phyloP scores from a whole-genome alignment of 2,888 invertebrate genomes.

The Trachelus tabidus region DNA sequence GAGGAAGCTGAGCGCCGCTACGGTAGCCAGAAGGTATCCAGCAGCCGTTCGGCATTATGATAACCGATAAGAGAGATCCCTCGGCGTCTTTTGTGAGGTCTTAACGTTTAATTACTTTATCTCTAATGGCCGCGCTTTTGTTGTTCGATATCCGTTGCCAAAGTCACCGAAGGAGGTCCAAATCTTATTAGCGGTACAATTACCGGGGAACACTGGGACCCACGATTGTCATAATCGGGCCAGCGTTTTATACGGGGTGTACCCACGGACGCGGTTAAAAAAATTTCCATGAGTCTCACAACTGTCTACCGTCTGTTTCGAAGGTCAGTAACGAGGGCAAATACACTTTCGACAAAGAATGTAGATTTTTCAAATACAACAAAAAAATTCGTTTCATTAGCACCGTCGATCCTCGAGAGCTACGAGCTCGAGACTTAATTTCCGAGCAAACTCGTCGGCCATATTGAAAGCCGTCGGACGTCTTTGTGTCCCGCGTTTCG shows the following conservation, averaged over 20 bases:
- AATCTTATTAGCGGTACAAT: slow-evolving; percentile 27
- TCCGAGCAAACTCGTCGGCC: neutral
- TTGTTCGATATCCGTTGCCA: slow-evolving; percentile 5
- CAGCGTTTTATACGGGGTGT: neutral
- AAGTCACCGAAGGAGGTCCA: slow-evolving; percentile 18
- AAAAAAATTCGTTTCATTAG: neutral
- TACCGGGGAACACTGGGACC: neutral
- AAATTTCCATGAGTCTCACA: neutral
- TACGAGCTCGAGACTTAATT: neutral
- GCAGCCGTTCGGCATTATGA: slow-evolving; percentile 18
- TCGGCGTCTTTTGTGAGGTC: slow-evolving; percentile 20
- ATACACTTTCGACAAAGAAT: neutral
- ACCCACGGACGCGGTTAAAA: neutral
- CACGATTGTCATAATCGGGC: neutral
- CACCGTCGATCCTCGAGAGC: neutral
- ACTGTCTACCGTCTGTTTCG: neutral
- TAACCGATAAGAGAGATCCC: slow-evolving; percentile 18
- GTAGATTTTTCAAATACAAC: neutral
- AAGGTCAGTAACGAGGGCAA: neutral
- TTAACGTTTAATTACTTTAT: slow-evolving; percentile 35
- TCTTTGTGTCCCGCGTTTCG: slow-evolving; percentile 10
- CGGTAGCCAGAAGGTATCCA: slow-evolving; percentile 19
- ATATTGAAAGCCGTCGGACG: neutral
- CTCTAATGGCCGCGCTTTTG: slow-evolving; percentile 25
- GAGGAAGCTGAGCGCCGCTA: neutral